Evolutionary conservation across 2,113 vertebrate genomes (phyloP), one percentile per base, ranked within the genome.

Genomic region (Lophius piscatorius): DNA sequence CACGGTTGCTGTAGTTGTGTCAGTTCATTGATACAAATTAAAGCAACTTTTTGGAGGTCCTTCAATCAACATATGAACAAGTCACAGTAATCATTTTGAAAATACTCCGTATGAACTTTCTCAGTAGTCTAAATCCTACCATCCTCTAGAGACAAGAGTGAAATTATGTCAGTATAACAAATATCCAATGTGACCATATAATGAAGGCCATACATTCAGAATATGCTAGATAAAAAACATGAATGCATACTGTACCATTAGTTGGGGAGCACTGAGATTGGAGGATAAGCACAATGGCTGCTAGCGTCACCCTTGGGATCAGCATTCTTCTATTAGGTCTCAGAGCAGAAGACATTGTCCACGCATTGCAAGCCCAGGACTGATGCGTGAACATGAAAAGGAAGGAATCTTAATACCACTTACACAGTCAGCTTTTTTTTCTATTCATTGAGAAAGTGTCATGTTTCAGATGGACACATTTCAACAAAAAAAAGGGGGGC

Each of bases 371-470:
- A 76, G 81, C 74, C 56, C 50, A 51, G 46, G 70, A 80, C 77
- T 71, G 83, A 62, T 76, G 78, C 29, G 12, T 33, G 50, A 29
- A 34, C 61, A 33, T 77, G 39, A 64, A 59, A 84, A 73, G 60
- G 76, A 77, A 51, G 55, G 49, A 52, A 75, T 73, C 82, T 83
- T 83, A 85, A 81, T 22, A 79, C 58, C 26, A 21, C 45, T 41
- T 76, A 50, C 70, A 58, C 47, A 20, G 18, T 26, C 17, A 24
- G 24, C 24, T 29, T 73, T 68, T 28, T 29, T 18, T 34, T 23
- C 46, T 44, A 42, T 70, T 73, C 76, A 78, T 68, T 85, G 79
- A 82, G 46, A 80, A 74, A 75, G 75, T 74, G 64, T 79, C 74
- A 41, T 78, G 74, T 72, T 79, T 74, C 81, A 63, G 72, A 80